Percentiles rank a stretch among this genome's conserved stretches.
phyloP scores from a whole-genome alignment of 1,140 invertebrate genomes.

The Rhagoletis pomonella region DNA sequence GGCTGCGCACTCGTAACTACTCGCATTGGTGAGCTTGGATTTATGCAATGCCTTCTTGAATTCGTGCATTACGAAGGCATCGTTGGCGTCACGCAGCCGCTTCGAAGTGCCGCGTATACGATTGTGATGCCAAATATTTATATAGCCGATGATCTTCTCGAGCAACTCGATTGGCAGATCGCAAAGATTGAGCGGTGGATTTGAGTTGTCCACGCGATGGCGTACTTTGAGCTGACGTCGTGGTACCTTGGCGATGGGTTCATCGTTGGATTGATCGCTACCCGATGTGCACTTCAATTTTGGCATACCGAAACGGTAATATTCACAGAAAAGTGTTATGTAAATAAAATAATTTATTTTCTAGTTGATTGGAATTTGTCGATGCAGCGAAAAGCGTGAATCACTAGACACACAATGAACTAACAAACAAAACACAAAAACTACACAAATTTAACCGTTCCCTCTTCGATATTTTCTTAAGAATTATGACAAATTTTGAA shows the following conservation, averaged over 20 bases:
- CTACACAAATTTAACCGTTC: too few species aligned
- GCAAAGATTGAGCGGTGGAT: constrained; percentile 59
- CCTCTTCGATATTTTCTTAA: too few species aligned
- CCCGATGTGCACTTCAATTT: constrained; percentile 18
- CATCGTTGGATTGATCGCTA: background rate
- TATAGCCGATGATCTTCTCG: constrained; percentile 54
- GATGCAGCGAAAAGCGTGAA: background rate
- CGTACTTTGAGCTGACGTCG: background rate
- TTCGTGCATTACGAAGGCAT: constrained; percentile 55
- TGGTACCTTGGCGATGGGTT: constrained; percentile 1
- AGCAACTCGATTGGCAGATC: constrained; percentile 70
- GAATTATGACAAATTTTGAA: too few species aligned
- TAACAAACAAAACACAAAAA: background rate
- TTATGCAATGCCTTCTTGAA: constrained; percentile 50
- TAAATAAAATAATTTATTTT: constrained; percentile 19
- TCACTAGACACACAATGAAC: background rate
- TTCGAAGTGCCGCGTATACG: constrained; percentile 56
- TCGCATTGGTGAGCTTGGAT: background rate
- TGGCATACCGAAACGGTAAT: constrained; percentile 20
- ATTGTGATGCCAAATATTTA: constrained; percentile 59
- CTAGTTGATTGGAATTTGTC: background rate
- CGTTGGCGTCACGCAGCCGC: constrained; percentile 53
- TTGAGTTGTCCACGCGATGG: background rate
- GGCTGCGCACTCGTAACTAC: constrained; percentile 47
- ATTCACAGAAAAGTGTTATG: background rate